Percentiles rank a stretch among this genome's conserved stretches.
phyloP scores from a whole-genome alignment of 2,797 vertebrate species.

The Xenopus petersii region DNA sequence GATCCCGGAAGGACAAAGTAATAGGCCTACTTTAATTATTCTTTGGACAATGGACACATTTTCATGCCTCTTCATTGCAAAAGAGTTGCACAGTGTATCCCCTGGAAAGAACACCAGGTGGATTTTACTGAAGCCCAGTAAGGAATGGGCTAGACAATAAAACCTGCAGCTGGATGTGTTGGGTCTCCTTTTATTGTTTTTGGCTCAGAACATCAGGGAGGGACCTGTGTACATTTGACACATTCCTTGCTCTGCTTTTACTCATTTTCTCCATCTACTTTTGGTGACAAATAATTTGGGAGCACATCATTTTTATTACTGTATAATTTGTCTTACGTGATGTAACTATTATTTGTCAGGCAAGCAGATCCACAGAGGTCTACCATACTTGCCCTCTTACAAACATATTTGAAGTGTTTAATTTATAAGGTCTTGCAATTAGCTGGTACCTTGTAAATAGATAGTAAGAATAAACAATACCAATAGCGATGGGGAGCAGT shows the following conservation, averaged over 20 bases:
- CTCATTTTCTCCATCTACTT: neutral
- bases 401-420: no score
- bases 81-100: neutral
- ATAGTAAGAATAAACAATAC: no score
- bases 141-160: conserved; percentile 1
- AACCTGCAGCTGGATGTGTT: neutral
- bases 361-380: no score
- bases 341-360: no score
- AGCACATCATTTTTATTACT: neutral
- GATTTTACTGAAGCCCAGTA: conserved; percentile 42
- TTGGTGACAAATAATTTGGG: neutral
- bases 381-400: no score
- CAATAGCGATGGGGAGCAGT: no score
- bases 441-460: no score
- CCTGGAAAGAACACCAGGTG: conserved; percentile 2
- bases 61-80: neutral
- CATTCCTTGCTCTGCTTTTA: neutral
- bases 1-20: neutral
- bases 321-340: no score
- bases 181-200: conserved; percentile 3
- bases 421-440: no score
- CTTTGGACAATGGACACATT: neutral
- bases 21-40: neutral
- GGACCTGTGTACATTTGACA: neutral
- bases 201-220: conserved; percentile 14